These are phyloP conservation scores for Luffia ferchaultella DNA, from an alignment of 2,888 invertebrate species.

Conservation along the genomic window DNA sequence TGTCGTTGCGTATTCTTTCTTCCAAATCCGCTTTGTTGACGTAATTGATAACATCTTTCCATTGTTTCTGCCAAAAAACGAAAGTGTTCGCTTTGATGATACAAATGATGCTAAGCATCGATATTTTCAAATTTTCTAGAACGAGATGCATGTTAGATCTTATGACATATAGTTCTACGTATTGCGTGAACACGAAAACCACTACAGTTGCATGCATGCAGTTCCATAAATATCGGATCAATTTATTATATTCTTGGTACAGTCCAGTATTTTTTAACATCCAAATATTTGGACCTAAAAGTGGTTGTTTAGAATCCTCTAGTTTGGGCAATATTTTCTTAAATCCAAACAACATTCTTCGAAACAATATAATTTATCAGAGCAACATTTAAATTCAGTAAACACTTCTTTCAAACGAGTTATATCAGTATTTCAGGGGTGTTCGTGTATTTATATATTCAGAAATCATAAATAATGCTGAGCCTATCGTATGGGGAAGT, in stretches of 20 bases:
- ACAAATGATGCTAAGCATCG: slow-evolving; percentile 46
- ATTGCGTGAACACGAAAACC: slow-evolving; percentile 39
- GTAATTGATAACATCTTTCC: slow-evolving; percentile 38
- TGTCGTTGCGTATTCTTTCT: slow-evolving; percentile 30
- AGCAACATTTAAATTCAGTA: too few species aligned
- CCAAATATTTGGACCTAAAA: neutral
- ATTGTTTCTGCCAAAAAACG: slow-evolving; percentile 35
- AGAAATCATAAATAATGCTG: too few species aligned
- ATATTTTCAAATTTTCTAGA: slow-evolving; percentile 44
- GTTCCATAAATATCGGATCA: neutral
- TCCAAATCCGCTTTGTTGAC: slow-evolving; percentile 37
- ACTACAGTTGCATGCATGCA: slow-evolving; percentile 30
- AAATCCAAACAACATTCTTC: too few species aligned
- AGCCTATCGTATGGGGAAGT: too few species aligned
- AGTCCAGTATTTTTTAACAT: neutral
- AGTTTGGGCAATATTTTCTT: too few species aligned
- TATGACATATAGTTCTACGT: slow-evolving; percentile 39
- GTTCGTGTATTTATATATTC: too few species aligned
- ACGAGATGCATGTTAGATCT: too few species aligned
- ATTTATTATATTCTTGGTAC: neutral
- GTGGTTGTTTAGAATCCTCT: too few species aligned
- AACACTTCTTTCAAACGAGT: too few species aligned
- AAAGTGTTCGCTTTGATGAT: slow-evolving; percentile 37
- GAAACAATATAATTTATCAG: too few species aligned
- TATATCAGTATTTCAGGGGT: too few species aligned